phyloP scores from a whole-genome alignment of 2,113 vertebrate genomes.

The Azemiops feae region DNA sequence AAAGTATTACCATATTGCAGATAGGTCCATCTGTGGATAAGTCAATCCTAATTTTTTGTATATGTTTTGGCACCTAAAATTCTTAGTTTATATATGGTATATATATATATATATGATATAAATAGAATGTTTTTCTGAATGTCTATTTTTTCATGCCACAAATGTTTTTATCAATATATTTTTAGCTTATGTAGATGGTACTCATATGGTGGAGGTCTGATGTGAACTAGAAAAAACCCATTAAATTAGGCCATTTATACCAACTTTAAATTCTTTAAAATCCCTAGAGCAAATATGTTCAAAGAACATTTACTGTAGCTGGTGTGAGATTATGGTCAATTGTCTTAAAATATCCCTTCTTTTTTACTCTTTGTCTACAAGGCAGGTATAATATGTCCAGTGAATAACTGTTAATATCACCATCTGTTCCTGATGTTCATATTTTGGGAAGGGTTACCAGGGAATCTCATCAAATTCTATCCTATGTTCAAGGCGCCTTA shows the following conservation, averaged over 20 bases:
- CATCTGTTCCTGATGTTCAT: background rate
- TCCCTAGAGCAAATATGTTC: background rate
- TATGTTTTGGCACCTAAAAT: background rate
- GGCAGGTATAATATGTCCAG: background rate
- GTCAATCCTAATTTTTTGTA: background rate
- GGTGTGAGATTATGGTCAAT: background rate
- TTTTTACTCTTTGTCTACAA: background rate
- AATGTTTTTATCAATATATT: background rate
- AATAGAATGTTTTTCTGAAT: background rate
- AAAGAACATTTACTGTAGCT: background rate
- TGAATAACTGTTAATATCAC: background rate
- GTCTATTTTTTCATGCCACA: background rate
- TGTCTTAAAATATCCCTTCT: background rate
- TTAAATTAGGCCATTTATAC: background rate
- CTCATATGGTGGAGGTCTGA: background rate
- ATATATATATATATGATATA: background rate
- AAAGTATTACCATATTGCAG: background rate
- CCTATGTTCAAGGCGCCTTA: background rate
- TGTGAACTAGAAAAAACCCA: background rate
- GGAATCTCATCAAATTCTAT: background rate
- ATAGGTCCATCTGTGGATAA: background rate
- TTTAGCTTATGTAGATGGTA: background rate
- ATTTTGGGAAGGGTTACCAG: background rate
- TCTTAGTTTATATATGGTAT: background rate
- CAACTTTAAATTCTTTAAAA: background rate